Evolutionary conservation across 2,113 vertebrate species (phyloP), one percentile per base, ranked within the genome.

Genomic region (Calonectris borealis): DNA sequence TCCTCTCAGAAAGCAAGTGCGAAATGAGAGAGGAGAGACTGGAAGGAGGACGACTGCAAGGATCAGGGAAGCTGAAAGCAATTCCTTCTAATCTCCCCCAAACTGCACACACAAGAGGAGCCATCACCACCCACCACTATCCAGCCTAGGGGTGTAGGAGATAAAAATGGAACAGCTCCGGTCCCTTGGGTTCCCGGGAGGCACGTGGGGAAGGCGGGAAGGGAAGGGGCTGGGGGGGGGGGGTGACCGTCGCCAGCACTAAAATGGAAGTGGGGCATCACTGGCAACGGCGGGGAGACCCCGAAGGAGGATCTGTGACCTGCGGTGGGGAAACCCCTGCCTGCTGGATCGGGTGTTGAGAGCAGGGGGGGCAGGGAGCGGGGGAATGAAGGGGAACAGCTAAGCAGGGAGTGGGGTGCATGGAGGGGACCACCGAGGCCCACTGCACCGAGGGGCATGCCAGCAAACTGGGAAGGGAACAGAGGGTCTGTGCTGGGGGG

Each of bases 41-140:
- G 90, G 78, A 90, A 94, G 6, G 13, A 85, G 86, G 83, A 88
- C 2, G 31, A 72, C 61, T 44, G 77, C 0, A 1, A 87, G 69
- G 92, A 95, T 94, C 90, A 81, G 62, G 72, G 85, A 93, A 93
- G 78, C 85, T 85, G 91, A 77, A 76, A 89, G 91, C 75, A 83
- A 92, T 95, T 97, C 92, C 66, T 91, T 88, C 86, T 83, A 83
- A 96, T 95, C 97, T 95, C 92, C 86, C 96, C 91, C 72, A 95
- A 96, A 94, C 73, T 65, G 84, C 55, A 95, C 55, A 77, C 69
- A 69, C 58, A 60, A 64, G 80, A 81, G 54, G 55, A 89, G 76
- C 90, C 83, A 95, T 77, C 86, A 57, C 89, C 80, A 70, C 94
- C 91, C 93, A 95, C 86, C 61, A n/a, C 83, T 83, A 77, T 17